Percentiles rank a stretch among this genome's conserved stretches.
phyloP scores from a whole-genome alignment of 2,797 vertebrate species.

The Sylvilagus floridanus region DNA sequence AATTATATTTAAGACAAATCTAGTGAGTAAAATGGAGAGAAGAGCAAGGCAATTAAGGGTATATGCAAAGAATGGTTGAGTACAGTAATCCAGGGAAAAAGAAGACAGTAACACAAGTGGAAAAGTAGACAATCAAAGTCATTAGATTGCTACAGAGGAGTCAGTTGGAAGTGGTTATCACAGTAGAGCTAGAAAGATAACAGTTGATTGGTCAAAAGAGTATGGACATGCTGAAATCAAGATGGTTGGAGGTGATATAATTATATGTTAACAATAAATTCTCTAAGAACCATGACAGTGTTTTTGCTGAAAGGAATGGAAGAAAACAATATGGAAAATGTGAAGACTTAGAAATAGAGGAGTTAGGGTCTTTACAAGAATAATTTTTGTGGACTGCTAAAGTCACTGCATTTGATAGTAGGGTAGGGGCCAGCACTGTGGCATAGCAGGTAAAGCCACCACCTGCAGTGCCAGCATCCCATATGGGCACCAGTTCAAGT shows the following conservation, averaged over 20 bases:
- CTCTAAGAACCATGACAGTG: not conserved
- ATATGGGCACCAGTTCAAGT: too few relatives aligned
- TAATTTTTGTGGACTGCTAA: constrained; percentile 29
- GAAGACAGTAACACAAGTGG: not conserved
- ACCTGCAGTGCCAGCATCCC: too few relatives aligned
- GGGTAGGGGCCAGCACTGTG: too few relatives aligned
- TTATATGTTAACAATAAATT: constrained; percentile 12
- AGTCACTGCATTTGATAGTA: not conserved
- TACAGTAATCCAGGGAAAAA: not conserved
- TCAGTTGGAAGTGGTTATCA: not conserved
- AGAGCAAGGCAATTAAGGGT: not conserved
- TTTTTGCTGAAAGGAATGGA: constrained; percentile 37
- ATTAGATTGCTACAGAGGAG: not conserved
- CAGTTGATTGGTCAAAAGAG: not conserved
- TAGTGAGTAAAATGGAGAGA: not conserved
- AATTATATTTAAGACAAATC: not conserved
- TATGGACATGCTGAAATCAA: constrained; percentile 3
- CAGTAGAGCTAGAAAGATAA: not conserved
- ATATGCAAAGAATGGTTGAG: not conserved
- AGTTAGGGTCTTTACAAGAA: not conserved
- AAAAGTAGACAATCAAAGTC: not conserved
- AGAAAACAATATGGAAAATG: constrained; percentile 26
- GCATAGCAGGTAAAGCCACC: too few relatives aligned
- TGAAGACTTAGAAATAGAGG: not conserved
- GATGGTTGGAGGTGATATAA: not conserved